Evolutionary conservation across 2,888 invertebrate genomes (phyloP).

Genomic region (Lingula anatina): DNA sequence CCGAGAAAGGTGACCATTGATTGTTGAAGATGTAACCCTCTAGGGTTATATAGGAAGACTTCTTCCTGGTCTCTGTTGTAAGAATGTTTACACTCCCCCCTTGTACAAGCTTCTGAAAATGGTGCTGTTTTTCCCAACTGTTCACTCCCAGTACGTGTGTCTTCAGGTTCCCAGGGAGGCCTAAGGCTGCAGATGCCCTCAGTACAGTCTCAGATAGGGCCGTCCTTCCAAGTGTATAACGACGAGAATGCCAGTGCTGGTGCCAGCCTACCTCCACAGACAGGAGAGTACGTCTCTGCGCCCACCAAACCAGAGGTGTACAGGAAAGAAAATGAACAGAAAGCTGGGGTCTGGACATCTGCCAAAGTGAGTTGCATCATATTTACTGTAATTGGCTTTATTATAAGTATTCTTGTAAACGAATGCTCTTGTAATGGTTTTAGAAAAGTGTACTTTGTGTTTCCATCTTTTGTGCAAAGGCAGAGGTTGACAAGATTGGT

Average conservation of each 20-base stretch:
- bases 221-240: conserved; percentile 20
- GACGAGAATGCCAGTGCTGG: conserved; percentile 27
- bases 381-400: no score
- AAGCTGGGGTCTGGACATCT: conserved; percentile 67
- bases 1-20: background rate
- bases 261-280: conserved; percentile 18
- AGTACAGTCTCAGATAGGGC: conserved; percentile 8
- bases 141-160: no score
- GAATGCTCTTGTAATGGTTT: no score
- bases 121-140: no score
- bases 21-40: background rate
- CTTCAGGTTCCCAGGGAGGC: conserved; percentile 8
- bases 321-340: conserved; percentile 67
- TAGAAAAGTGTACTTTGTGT: background rate
- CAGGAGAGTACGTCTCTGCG: conserved; percentile 27
- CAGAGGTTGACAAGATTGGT: no score
- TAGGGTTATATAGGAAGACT: no score
- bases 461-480: conserved; percentile 2
- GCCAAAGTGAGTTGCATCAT: conserved; percentile 41
- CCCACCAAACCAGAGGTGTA: conserved; percentile 21
- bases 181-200: conserved; percentile 9
- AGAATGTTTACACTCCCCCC: no score
- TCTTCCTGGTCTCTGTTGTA: no score
- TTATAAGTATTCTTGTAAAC: no score
- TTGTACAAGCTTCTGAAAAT: no score